These are phyloP conservation scores for Pentalonia nigronervosa DNA, from an alignment of 1,140 invertebrate genomes.

Conservation along the genomic window DNA sequence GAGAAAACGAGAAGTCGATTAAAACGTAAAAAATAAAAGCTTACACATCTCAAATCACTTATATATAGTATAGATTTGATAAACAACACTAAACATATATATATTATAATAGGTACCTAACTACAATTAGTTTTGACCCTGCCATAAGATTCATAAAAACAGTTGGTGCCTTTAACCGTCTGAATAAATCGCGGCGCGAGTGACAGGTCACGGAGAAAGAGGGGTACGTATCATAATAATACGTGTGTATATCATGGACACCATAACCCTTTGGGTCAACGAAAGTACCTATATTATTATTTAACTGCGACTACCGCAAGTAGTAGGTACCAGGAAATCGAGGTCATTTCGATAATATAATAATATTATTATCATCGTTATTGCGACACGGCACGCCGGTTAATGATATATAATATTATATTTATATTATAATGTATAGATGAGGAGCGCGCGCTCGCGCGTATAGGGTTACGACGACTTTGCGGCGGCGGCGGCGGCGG, in stretches of 20 bases:
- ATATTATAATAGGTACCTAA: no score
- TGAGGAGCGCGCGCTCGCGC: background rate
- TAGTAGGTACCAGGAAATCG: background rate
- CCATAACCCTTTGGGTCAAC: background rate
- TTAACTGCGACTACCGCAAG: background rate
- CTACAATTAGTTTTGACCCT: rapidly evolving
- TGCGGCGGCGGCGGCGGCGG: conserved; percentile 30
- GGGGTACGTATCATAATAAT: background rate
- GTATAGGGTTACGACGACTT: conserved; percentile 49
- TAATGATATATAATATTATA: background rate
- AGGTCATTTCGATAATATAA: background rate
- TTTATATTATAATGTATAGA: background rate
- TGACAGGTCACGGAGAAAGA: background rate
- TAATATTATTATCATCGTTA: background rate
- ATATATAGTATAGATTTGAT: no score
- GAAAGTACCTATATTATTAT: background rate
- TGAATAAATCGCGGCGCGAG: background rate
- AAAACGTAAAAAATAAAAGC: background rate
- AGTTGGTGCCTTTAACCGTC: background rate
- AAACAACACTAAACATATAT: no score
- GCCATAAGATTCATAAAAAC: background rate
- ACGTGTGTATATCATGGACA: background rate
- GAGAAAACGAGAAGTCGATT: background rate
- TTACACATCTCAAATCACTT: background rate
- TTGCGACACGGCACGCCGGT: background rate